Evolutionary conservation across 1,140 invertebrate species (phyloP), one percentile per base, ranked within the genome.

Genomic region (Chlorops oryzae): DNA sequence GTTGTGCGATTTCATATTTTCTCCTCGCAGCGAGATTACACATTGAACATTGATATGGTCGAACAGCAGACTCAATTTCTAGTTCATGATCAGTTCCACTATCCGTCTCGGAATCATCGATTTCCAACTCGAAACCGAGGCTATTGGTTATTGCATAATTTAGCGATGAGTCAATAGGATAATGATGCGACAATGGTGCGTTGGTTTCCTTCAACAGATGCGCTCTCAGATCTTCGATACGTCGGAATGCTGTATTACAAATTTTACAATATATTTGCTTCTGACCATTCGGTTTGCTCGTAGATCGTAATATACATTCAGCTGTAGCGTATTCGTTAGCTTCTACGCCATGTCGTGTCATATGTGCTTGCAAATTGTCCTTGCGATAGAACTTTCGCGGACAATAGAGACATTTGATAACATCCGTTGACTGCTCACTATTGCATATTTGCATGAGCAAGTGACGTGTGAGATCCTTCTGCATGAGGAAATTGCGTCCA

Each of bases 381-480:
- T 65, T 70, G 6, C 75, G 70, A 51, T 75, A 73, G 39, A 78
- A 80, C 52, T 75, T 77, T 42, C 75, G 76, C 15, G 74, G 72
- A 55, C 78, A 79, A 39, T 74, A 66, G 7, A 74, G 71, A 54
- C 77, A 79, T 38, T 77, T 68, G 54, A 73, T 77, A 20, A 66
- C 63, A 43, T n/a, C n/a, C n/a, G n/a, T n/a, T n/a, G n/a, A n/a
- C n/a, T n/a, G n/a, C n/a, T n/a, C n/a, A n/a, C n/a, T n/a, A n/a
- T n/a, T n/a, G n/a, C n/a, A n/a, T n/a, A n/a, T 73, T 77, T 20
- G 75, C 67, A n/a, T 71, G 63, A 9, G 68, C 3, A 61, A 62
- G 52, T 78, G 78, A 20, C 74, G 72, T 5, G 72, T 72, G 0
- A 79, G 62, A 54, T 76, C 68, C 44, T 77, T 75, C 54, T 77